phyloP scores from a whole-genome alignment of 2,888 invertebrate genomes.

The Strigamia maritima region DNA sequence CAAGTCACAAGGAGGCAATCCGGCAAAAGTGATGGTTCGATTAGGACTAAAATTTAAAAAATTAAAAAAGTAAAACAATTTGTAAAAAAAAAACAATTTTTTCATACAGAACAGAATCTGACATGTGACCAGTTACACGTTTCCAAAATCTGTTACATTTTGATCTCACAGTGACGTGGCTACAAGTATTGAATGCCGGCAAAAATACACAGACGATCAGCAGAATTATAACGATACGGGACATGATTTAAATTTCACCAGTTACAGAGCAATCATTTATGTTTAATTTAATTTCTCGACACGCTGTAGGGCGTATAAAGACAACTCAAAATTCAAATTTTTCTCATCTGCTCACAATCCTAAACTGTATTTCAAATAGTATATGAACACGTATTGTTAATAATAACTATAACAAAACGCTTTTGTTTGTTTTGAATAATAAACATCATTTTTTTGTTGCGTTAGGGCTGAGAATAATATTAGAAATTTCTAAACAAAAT shows the following conservation, averaged over 20 bases:
- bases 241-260: not conserved
- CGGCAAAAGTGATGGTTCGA: not conserved
- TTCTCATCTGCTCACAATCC: not conserved
- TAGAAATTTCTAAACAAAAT: not conserved
- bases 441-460: not conserved
- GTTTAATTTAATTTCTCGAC: too few species aligned
- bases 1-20: not conserved
- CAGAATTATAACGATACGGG: not conserved
- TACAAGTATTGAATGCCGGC: not conserved
- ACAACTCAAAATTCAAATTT: not conserved
- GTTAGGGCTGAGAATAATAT: not conserved
- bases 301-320: too few species aligned
- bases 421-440: not conserved
- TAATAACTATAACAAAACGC: too few species aligned
- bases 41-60: not conserved
- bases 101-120: not conserved
- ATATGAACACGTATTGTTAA: not conserved
- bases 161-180: not conserved
- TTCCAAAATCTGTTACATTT: not conserved
- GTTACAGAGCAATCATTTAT: too few species aligned
- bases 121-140: not conserved
- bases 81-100: not conserved
- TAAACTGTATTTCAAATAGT: too few species aligned
- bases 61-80: not conserved
- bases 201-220: not conserved